Evolutionary conservation across 2,113 vertebrate genomes (phyloP).

Genomic region (Chionis minor): DNA sequence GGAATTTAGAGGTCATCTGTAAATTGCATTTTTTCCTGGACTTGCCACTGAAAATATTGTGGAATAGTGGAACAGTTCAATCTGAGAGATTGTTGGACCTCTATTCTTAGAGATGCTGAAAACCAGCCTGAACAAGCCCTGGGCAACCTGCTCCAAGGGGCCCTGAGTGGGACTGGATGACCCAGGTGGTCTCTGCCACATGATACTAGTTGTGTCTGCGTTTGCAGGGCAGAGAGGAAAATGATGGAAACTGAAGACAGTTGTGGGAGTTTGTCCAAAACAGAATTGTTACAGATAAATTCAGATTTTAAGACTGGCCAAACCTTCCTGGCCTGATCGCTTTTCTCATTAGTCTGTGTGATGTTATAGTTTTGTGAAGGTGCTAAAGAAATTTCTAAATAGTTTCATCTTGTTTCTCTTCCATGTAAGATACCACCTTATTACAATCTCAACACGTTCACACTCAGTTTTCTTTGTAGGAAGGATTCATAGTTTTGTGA

Average conservation of each 20-base stretch:
- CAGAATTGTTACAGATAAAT: background rate
- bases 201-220: rapidly evolving
- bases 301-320: background rate
- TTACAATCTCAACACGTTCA: background rate
- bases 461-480: background rate
- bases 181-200: background rate
- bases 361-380: background rate
- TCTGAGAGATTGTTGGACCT: background rate
- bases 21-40: background rate
- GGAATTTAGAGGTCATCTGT: background rate
- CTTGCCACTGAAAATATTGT: background rate
- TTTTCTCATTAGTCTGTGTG: background rate
- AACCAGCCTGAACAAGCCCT: background rate
- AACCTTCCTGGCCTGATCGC: background rate
- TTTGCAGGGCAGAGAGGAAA: background rate
- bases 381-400: background rate
- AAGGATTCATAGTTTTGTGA: background rate
- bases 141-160: background rate
- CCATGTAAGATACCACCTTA: background rate
- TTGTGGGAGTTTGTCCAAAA: background rate
- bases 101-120: background rate
- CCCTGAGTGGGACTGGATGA: background rate
- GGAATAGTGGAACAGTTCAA: background rate
- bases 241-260: background rate
- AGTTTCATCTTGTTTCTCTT: background rate